Percentiles rank a stretch among this genome's conserved stretches.
These are phyloP conservation scores for Drosophila ogumai DNA, from an alignment of 1,140 invertebrate species.

Conservation along the genomic window DNA sequence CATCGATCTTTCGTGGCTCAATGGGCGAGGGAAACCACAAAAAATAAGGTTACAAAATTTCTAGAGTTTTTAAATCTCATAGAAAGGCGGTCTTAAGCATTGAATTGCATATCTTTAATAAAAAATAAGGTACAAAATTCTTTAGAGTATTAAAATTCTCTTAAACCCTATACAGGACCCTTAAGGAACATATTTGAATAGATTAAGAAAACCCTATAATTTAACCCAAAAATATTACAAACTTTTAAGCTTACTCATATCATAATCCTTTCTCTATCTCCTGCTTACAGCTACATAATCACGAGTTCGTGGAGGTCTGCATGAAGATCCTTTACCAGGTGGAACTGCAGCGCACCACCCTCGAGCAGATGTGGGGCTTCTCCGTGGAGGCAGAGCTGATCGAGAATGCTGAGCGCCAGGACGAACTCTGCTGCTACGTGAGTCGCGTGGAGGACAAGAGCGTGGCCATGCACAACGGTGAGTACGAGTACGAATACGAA, in stretches of 20 bases:
- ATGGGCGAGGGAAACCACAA: too few relatives aligned
- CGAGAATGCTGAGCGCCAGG: conserved; percentile 97
- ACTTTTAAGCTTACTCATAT: neutral
- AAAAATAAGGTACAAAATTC: too few relatives aligned
- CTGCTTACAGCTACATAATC: conserved; percentile 93
- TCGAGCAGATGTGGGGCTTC: conserved; percentile 99
- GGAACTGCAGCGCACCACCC: conserved; percentile 93
- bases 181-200: too few relatives aligned
- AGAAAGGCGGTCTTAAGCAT: neutral
- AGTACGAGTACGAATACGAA: conserved; percentile 56
- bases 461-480: conserved; percentile 97
- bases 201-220: too few relatives aligned
- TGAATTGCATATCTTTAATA: too few relatives aligned
- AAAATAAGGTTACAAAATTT: neutral
- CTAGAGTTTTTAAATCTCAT: neutral
- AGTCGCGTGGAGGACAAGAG: conserved; percentile 97
- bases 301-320: conserved; percentile 98
- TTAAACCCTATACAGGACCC: too few relatives aligned
- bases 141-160: too few relatives aligned
- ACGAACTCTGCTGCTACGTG: conserved; percentile 98
- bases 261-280: neutral
- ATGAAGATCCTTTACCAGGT: conserved; percentile 98
- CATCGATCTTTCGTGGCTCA: conserved; percentile 2
- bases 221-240: too few relatives aligned
- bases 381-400: conserved; percentile 98